phyloP scores from a whole-genome alignment of 1,140 invertebrate genomes.

The Metopolophium dirhodum region DNA sequence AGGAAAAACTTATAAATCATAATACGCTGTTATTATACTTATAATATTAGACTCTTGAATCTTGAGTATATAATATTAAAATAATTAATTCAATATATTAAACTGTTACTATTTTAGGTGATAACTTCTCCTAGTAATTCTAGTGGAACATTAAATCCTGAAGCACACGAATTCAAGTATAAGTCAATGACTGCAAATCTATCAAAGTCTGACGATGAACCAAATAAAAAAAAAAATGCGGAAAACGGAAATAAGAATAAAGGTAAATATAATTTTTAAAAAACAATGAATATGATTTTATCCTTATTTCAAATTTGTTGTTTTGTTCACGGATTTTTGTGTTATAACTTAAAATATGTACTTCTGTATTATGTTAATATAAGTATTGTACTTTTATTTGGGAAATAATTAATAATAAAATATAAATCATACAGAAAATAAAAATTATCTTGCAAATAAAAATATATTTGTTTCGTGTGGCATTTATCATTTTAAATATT shows the following conservation, averaged over 20 bases:
- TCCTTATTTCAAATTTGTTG: neutral
- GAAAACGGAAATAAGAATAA: neutral
- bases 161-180: conserved; percentile 50
- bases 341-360: neutral
- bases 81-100: neutral
- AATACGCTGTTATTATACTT: neutral
- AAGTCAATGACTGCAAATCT: neutral
- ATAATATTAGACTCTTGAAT: neutral
- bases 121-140: conserved; percentile 40
- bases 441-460: neutral
- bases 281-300: neutral
- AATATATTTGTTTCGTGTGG: neutral
- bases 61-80: neutral
- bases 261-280: conserved; percentile 32
- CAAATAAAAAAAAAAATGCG: neutral
- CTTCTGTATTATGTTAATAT: neutral
- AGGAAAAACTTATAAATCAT: neutral
- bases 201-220: neutral
- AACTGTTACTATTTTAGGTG: conserved; percentile 32
- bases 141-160: conserved; percentile 36
- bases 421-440: neutral
- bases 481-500: conserved; percentile 1
- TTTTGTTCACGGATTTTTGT: neutral
- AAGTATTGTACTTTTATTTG: neutral
- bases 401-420: neutral